Evolutionary conservation across 2,797 vertebrate species (phyloP).

Genomic region (Australoheros facetus): DNA sequence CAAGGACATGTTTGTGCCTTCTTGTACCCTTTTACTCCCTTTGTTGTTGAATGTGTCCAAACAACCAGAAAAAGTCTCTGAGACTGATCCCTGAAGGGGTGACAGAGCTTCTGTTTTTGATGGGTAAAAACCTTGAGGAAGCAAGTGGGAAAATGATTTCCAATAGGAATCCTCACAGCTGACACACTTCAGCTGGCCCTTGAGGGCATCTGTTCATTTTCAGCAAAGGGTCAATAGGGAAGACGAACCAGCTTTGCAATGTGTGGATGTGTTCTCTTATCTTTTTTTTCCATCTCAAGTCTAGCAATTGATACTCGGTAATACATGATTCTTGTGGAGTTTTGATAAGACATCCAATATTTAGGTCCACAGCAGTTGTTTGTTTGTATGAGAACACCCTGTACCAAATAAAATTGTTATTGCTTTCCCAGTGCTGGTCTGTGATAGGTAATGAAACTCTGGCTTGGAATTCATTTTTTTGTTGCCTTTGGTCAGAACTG

Average conservation of each 20-base stretch:
- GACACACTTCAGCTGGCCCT: constrained; percentile 63
- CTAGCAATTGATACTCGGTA: constrained; percentile 24
- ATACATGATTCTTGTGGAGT: constrained; percentile 16
- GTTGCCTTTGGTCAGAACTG: constrained; percentile 17
- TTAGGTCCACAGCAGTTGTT: neutral
- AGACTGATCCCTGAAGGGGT: constrained; percentile 40
- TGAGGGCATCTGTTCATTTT: constrained; percentile 58
- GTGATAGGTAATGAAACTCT: constrained; percentile 15
- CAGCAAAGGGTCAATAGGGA: constrained; percentile 60
- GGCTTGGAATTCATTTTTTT: constrained; percentile 8
- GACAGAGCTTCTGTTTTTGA: constrained; percentile 58
- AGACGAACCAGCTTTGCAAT: constrained; percentile 38
- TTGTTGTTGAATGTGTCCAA: constrained; percentile 28
- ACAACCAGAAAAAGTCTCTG: constrained; percentile 21
- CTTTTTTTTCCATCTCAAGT: constrained; percentile 29
- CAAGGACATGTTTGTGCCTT: constrained; percentile 8
- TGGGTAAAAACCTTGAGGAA: constrained; percentile 68
- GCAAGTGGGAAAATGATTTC: constrained; percentile 75
- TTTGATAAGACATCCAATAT: constrained; percentile 30
- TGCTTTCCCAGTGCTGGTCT: neutral
- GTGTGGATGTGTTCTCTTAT: constrained; percentile 24
- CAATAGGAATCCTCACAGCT: constrained; percentile 69
- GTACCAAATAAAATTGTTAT: constrained; percentile 26
- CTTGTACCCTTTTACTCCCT: constrained; percentile 20
- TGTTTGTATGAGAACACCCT: constrained; percentile 15